These are phyloP conservation scores for Acrocephalus kingi DNA, from an alignment of 2,113 vertebrate genomes.

Conservation along the genomic window DNA sequence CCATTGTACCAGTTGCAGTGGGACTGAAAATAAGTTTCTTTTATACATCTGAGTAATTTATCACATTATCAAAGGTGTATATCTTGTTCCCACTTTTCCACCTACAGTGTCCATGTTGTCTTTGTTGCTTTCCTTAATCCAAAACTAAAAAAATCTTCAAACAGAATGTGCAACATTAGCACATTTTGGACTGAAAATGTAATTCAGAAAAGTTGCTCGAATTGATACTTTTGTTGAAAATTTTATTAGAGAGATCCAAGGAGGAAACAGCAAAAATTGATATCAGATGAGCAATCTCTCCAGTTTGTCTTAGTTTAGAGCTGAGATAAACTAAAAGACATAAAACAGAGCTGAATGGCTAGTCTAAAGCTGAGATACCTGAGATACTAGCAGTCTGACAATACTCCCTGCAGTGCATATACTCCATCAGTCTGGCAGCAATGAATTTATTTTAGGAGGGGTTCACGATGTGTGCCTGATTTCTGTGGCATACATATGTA, in stretches of 20 bases:
- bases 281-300: not conserved
- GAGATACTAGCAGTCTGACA: not conserved
- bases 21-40: not conserved
- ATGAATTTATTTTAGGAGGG: not conserved
- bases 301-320: not conserved
- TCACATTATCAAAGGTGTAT: not conserved
- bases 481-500: conserved; percentile 20
- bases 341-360: not conserved
- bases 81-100: not conserved
- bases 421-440: not conserved
- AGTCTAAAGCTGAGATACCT: not conserved
- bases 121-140: not conserved
- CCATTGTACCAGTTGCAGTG: not conserved
- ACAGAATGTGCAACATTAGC: not conserved
- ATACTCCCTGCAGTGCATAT: not conserved
- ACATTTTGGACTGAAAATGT: not conserved
- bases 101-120: not conserved
- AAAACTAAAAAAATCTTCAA: not conserved
- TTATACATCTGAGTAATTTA: not conserved
- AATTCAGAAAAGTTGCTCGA: not conserved
- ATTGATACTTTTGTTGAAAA: not conserved
- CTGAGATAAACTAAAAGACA: not conserved
- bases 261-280: not conserved
- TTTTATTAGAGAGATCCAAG: not conserved
- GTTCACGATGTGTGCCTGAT: not conserved